Evolutionary conservation across 2,113 vertebrate species (phyloP).

Genomic region (Chinchilla lanigera): DNA sequence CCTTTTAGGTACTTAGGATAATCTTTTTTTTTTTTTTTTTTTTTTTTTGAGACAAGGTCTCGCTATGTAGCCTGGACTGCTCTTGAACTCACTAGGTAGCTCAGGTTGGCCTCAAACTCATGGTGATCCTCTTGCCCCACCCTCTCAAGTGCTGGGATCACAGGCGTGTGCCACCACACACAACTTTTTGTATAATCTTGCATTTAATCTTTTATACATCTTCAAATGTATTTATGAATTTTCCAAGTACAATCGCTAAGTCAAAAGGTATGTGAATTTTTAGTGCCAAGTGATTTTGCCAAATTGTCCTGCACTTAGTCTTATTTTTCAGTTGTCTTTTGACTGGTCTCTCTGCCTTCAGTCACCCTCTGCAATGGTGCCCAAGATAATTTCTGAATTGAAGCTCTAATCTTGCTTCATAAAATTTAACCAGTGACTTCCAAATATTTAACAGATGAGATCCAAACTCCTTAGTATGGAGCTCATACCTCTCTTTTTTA

Average conservation of each 20-base stretch:
- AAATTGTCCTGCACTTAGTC: constrained; percentile 35
- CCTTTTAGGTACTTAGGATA: not conserved
- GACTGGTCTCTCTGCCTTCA: constrained; percentile 36
- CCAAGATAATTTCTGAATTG: constrained; percentile 29
- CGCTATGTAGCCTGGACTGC: not conserved
- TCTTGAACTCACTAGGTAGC: no score
- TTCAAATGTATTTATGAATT: constrained; percentile 2
- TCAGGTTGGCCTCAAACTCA: not conserved
- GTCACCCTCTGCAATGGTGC: not conserved
- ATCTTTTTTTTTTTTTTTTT: not conserved
- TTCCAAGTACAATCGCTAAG: constrained; percentile 22
- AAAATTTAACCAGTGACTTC: constrained; percentile 25
- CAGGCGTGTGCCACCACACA: no score
- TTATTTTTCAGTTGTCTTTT: constrained; percentile 20
- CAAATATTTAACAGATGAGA: constrained; percentile 29
- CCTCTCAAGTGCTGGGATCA: not conserved
- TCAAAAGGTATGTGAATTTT: constrained; percentile 43
- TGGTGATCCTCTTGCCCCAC: not conserved
- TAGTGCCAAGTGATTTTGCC: constrained; percentile 10
- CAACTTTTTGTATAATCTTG: no score
- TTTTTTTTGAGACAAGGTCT: not conserved
- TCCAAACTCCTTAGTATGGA: not conserved
- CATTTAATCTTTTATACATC: not conserved
- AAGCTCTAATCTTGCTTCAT: constrained; percentile 16
- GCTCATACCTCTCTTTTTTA: not conserved